A percentile compares a stretch with the other conserved stretches of the same genome.
These are phyloP conservation scores for Ctenopoma kingsleyae DNA, from an alignment of 2,797 vertebrate species.

Conservation along the genomic window DNA sequence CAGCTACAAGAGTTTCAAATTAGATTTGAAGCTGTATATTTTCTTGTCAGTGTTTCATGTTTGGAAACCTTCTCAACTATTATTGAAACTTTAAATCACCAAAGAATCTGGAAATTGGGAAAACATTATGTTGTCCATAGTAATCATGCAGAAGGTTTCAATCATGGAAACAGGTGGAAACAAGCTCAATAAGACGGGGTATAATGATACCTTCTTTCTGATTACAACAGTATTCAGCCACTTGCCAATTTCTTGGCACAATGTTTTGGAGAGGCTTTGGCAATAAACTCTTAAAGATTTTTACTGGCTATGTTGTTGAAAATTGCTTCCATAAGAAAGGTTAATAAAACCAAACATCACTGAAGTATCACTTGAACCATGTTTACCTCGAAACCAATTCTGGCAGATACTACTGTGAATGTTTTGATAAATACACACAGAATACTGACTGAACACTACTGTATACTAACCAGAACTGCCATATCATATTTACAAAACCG, in stretches of 20 bases:
- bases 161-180: constrained; percentile 2
- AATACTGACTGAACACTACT: background rate
- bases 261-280: constrained; percentile 18
- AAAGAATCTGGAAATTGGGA: constrained; percentile 4
- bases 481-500: background rate
- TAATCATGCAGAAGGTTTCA: background rate
- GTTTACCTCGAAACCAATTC: background rate
- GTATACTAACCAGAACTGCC: background rate
- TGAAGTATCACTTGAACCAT: constrained; percentile 12
- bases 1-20: constrained; percentile 12
- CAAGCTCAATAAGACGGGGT: constrained; percentile 10
- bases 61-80: constrained; percentile 9
- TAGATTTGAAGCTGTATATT: background rate
- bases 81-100: constrained; percentile 5
- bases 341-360: constrained; percentile 19
- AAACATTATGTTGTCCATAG: background rate
- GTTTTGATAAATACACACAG: constrained; percentile 1
- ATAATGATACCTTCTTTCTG: background rate
- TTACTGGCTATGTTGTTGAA: constrained; percentile 23
- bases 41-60: background rate
- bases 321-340: background rate
- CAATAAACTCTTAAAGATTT: constrained; percentile 24
- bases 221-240: constrained; percentile 13
- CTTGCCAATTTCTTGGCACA: constrained; percentile 5
- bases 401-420: constrained; percentile 1